Percentiles rank a stretch among this genome's conserved stretches.
phyloP scores from a whole-genome alignment of 2,888 invertebrate genomes.

The Lumbricus terrestris region DNA sequence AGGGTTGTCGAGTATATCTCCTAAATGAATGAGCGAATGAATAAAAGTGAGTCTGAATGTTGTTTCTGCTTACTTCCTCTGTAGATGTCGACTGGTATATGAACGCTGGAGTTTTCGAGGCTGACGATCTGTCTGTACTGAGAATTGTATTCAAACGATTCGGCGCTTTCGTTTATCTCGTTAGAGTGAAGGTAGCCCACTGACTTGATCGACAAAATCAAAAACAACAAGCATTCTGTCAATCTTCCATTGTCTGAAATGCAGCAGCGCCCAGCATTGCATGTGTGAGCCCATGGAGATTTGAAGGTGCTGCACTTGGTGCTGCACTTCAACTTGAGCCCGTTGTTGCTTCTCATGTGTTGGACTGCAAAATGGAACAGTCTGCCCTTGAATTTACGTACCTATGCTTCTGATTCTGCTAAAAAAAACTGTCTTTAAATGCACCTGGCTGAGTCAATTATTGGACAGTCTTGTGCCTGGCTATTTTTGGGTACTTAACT shows the following conservation, averaged over 20 bases:
- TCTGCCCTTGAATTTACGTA: too few species aligned
- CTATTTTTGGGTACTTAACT: too few species aligned
- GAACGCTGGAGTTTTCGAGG: slow-evolving; percentile 58
- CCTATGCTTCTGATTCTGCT: too few species aligned
- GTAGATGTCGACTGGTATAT: slow-evolving; percentile 62
- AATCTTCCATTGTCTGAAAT: neutral
- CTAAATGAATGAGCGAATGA: neutral
- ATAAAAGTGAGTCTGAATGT: neutral
- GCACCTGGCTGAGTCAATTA: too few species aligned
- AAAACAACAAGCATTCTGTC: neutral
- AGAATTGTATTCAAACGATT: neutral
- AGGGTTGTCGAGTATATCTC: too few species aligned
- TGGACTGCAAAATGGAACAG: too few species aligned
- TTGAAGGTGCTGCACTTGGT: too few species aligned
- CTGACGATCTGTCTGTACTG: neutral
- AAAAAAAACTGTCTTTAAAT: too few species aligned
- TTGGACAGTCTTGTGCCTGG: too few species aligned
- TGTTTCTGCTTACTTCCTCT: slow-evolving; percentile 56
- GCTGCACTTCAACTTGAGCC: too few species aligned
- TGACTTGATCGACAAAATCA: neutral
- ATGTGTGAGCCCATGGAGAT: neutral
- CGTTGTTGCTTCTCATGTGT: too few species aligned
- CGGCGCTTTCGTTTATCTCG: neutral
- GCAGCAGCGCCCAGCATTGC: neutral
- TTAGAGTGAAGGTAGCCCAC: neutral